A percentile compares a stretch with the other conserved stretches of the same genome.
Conservation (phyloP, 2,797 vertebrate species). For the Ptychobarbus kaznakovi region DNA sequence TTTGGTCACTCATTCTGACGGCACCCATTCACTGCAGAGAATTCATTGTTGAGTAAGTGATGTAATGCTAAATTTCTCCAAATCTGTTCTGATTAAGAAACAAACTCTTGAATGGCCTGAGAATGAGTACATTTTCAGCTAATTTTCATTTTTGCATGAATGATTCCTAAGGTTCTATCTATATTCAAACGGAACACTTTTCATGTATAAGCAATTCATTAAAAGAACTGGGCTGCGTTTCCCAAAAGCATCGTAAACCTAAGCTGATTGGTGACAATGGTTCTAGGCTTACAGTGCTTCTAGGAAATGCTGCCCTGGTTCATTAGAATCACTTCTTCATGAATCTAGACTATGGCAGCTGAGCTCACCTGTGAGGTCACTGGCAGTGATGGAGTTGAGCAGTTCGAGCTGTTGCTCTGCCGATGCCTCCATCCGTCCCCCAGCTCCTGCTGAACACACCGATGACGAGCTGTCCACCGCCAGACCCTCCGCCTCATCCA, state of each 20-base stretch:
- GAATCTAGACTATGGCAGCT: not conserved
- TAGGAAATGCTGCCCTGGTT: not conserved
- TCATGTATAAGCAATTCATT: no score
- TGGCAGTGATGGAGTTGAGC: conserved; percentile 95
- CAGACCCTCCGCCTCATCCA: conserved; percentile 94
- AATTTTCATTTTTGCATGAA: no score
- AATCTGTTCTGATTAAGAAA: no score
- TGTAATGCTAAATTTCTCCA: not conserved
- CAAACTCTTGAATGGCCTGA: not conserved
- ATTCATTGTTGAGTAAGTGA: not conserved
- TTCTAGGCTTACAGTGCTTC: no score
- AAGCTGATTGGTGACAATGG: no score
- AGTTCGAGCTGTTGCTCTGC: conserved; percentile 93
- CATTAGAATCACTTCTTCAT: not conserved
- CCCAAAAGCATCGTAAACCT: no score
- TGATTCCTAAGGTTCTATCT: not conserved
- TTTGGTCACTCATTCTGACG: not conserved
- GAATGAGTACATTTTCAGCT: not conserved
- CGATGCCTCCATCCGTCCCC: conserved; percentile 83
- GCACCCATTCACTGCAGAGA: not conserved
- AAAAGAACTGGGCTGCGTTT: no score
- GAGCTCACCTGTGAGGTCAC: conserved; percentile 90
- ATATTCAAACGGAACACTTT: not conserved
- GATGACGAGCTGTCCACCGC: conserved; percentile 88
- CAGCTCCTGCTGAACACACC: conserved; percentile 84